Evolutionary conservation across 1,140 invertebrate genomes (phyloP), one percentile per base, ranked within the genome.

Genomic region (Orussus abietinus): DNA sequence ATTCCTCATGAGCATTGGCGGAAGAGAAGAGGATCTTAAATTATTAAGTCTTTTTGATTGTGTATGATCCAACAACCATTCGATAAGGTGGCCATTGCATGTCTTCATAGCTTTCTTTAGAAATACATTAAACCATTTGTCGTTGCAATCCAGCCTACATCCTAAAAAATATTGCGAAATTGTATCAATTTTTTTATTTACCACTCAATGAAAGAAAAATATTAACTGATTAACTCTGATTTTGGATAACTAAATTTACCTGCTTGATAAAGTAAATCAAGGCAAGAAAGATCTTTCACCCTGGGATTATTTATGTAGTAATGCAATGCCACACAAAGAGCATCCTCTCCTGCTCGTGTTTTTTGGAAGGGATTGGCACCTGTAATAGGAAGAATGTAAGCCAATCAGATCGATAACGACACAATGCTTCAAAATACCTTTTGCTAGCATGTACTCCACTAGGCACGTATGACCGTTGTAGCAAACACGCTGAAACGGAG

Each of bases 401-500:
- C 32, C 11, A 28, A 34, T 19, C 26, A 7, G 9, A 19, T 17
- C 34, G 17, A 30, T 39, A 26, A 18, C 11, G 14, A 35, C 15
- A 39, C 19, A 31, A 7, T n/a, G n/a, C n/a, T 9, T 29, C 2
- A 21, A 32, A 21, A 11, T 46, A 58, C 56, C 56, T 30, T 55
- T 61, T 5, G 38, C 33, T 17, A 61, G 30, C 51, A 59, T 57
- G 25, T 49, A 55, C 14, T 47, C 20, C 12, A 61, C 44, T 41
- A 61, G 42, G 22, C 20, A 25, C 14, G 38, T 32, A 13, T 55
- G 38, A 3, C 56, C 56, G 9, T 51, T 30, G 10, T 43, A 47
- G 39, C 59, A 61, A 13, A 59, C 44, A 12, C 45, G 29, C 30
- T 61, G 59, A 20, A 61, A 61, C 12, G 59, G 49, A 19, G 59